Conservation (phyloP, 1,140 invertebrate species). For the Bicyclus anynana region DNA sequence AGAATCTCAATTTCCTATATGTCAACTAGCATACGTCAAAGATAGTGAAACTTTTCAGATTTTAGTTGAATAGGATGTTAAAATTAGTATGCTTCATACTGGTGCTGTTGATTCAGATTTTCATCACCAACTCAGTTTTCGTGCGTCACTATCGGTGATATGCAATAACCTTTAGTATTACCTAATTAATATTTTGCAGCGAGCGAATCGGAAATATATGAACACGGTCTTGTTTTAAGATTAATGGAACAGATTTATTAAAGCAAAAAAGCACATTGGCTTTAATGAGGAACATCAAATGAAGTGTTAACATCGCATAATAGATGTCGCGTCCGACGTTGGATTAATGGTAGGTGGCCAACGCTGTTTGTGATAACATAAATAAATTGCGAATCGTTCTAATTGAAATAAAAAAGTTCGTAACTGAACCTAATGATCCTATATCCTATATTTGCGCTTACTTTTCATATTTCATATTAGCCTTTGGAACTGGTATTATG, state of each 20-base stretch:
- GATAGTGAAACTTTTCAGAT: too few species aligned
- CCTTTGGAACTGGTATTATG: too few species aligned
- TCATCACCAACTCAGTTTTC: not conserved
- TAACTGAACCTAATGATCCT: not conserved
- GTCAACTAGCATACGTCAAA: too few species aligned
- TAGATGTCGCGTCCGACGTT: constrained; percentile 22
- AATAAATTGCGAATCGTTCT: constrained; percentile 11
- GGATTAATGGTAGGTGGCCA: constrained; percentile 17
- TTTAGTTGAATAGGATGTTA: too few species aligned
- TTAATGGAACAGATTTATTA: constrained; percentile 15
- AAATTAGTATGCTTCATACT: too few species aligned
- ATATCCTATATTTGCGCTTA: too few species aligned
- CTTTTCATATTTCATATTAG: too few species aligned
- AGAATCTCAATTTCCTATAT: too few species aligned
- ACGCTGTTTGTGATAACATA: constrained; percentile 2
- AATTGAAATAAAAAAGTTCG: constrained; percentile 17
- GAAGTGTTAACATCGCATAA: constrained; percentile 22
- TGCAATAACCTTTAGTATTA: not conserved
- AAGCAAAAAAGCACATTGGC: constrained; percentile 18
- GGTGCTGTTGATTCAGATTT: too few species aligned
- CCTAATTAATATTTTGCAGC: constrained; percentile 1
- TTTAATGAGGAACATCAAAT: constrained; percentile 25
- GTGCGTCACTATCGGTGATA: not conserved
- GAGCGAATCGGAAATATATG: constrained; percentile 2
- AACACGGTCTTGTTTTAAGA: constrained; percentile 6